Conservation (phyloP, 2,888 invertebrate genomes). For the Mesorhabditis spiculigera region DNA sequence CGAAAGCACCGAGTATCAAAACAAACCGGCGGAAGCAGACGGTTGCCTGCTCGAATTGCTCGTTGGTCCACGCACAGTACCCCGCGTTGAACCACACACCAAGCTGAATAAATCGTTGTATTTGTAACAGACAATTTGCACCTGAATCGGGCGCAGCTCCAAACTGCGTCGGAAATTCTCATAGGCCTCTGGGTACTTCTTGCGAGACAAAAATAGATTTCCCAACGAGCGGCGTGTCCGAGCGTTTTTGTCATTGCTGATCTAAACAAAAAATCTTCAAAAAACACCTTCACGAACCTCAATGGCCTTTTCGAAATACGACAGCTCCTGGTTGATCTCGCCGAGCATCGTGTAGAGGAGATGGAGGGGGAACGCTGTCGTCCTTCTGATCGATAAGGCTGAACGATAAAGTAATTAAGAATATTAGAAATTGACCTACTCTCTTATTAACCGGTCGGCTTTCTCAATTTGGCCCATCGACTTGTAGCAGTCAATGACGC, state of each 20-base stretch:
- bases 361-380: constrained; percentile 62
- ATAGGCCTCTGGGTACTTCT: constrained; percentile 60
- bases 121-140: constrained; percentile 12
- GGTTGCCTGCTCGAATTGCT: constrained; percentile 32
- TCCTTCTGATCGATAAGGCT: constrained; percentile 67
- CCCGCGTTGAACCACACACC: constrained; percentile 54
- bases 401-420: too few relatives aligned
- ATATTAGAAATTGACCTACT: too few relatives aligned
- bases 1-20: neutral
- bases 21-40: constrained; percentile 29
- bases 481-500: constrained; percentile 86
- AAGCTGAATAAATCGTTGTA: constrained; percentile 20
- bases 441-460: constrained; percentile 64
- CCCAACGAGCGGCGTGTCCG: constrained; percentile 86
- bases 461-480: constrained; percentile 78
- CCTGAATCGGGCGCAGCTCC: constrained; percentile 47
- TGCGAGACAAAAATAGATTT: constrained; percentile 71
- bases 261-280: constrained; percentile 56
- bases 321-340: constrained; percentile 76
- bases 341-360: constrained; percentile 85
- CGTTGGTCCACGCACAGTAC: constrained; percentile 54
- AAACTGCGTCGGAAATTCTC: constrained; percentile 57
- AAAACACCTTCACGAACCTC: constrained; percentile 70
- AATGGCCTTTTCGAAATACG: constrained; percentile 86
- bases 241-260: constrained; percentile 69